These are phyloP conservation scores for Hiodon alosoides DNA, from an alignment of 2,113 vertebrate genomes.

Conservation along the genomic window DNA sequence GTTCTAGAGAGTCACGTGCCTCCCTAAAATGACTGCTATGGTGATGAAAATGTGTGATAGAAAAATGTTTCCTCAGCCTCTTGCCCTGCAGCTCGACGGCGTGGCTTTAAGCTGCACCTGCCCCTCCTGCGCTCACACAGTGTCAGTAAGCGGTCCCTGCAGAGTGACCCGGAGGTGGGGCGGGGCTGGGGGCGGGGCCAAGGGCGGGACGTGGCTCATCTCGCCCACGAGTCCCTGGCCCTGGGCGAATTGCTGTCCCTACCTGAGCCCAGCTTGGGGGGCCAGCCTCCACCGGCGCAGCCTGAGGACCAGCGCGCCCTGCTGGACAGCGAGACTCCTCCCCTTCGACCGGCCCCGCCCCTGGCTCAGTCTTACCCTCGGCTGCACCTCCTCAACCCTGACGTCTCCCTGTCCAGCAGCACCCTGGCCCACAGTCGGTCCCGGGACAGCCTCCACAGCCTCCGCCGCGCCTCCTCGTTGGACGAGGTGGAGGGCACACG, in stretches of 20 bases:
- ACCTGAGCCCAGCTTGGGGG: conserved; percentile 52
- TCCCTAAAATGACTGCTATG: too few relatives aligned
- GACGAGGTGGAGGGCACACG: conserved; percentile 72
- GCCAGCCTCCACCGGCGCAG: conserved; percentile 32
- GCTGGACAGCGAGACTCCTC: conserved; percentile 34
- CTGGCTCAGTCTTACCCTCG: conserved; percentile 37
- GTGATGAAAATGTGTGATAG: too few relatives aligned
- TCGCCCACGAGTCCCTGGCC: conserved; percentile 67
- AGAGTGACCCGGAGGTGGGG: conserved; percentile 54
- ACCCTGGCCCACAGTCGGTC: conserved; percentile 62
- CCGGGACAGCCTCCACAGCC: conserved; percentile 65
- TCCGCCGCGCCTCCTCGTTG: conserved; percentile 69
- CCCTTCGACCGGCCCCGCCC: background rate
- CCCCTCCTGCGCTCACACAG: conserved; percentile 62
- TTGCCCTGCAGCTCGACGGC: conserved; percentile 51
- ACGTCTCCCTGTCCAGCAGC: conserved; percentile 62
- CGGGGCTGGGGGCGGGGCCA: conserved; percentile 26
- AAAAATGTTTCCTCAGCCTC: too few relatives aligned
- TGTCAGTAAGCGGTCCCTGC: conserved; percentile 48
- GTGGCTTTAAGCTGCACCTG: conserved; percentile 64
- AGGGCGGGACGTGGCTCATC: conserved; percentile 50
- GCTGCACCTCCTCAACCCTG: conserved; percentile 44
- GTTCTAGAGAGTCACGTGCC: too few relatives aligned
- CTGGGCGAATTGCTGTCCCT: conserved; percentile 66
- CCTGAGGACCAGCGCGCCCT: conserved; percentile 49